Base-by-base conservation (phyloP, 2,888 invertebrate genomes). In the Pteria penguin region DNA sequence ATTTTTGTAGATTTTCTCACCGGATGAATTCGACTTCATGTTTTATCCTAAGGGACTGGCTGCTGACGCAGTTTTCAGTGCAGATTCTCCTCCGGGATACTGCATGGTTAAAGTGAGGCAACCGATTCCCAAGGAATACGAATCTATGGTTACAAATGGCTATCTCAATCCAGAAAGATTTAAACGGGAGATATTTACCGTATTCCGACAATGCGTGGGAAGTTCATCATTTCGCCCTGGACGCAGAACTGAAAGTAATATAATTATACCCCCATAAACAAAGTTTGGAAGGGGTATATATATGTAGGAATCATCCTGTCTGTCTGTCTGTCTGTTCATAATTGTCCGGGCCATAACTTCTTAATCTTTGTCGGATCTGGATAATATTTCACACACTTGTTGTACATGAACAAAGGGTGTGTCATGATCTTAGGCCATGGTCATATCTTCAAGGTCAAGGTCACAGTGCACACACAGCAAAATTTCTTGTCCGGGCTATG, bases 1-100 rank as follows among this genome's bases (percentile, higher is more conserved):
- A n/a, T n/a, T n/a, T 45, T 66, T 24, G 27, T 31, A 67, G 67
- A 67, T 55, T 22, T 29, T 26, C 29, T 55, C 27, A 4, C 29
- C 52, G 31, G 67, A 67, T 55, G 67, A 67, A 29, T 67, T 67
- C 24, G 67, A 67, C n/a, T 54, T 67, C 22, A 67, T 67, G 67
- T 55, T 67, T 22, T 55, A 52, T 11, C 55, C 67, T 2, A 27
- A 8, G 29, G 22, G 29, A 8, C 8, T 54, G 18, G 24, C 26
- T 11, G 22, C 31, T 29, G 32, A 62, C 18, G 62, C 62, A 1
- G 62, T 31, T 27, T 62, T 62, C 31, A 18, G 18, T 45, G 5
- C 58, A 26, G 18, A 62, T n/a, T 31, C 18, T n/a, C 62, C 32
- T n/a, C 62, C 62, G 14, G 62, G 62, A 31, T 62, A 29, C 31